Percentiles rank a stretch among this genome's conserved stretches.
phyloP scores from a whole-genome alignment of 2,888 invertebrate genomes.

The Epicampocera succincta region DNA sequence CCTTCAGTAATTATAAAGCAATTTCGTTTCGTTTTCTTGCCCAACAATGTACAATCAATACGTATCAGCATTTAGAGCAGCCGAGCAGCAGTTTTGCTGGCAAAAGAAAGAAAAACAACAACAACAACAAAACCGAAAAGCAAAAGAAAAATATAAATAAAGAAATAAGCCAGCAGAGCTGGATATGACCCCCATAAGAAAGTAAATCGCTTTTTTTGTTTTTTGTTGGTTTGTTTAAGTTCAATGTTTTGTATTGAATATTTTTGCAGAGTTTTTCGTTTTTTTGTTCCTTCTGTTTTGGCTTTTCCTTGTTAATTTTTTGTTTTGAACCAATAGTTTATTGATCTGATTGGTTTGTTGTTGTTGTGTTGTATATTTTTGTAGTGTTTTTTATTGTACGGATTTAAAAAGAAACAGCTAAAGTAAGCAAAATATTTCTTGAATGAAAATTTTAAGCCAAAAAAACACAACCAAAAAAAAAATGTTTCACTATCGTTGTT shows the following conservation, averaged over 20 bases:
- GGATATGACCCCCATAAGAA: constrained; percentile 65
- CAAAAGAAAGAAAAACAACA: background rate
- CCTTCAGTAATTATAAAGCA: constrained; percentile 65
- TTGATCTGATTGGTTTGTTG: constrained; percentile 66
- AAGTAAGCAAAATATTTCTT: constrained; percentile 55
- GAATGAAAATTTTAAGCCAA: constrained; percentile 60
- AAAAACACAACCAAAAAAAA: too few species aligned
- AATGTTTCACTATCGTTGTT: constrained; percentile 27
- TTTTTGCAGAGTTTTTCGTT: constrained; percentile 18
- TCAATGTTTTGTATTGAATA: constrained; percentile 44
- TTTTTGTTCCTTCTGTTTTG: constrained; percentile 13
- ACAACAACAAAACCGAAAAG: too few species aligned
- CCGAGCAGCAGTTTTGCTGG: background rate
- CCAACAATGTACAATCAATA: constrained; percentile 41
- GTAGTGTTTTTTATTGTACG: constrained; percentile 5
- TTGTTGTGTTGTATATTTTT: background rate
- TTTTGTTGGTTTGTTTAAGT: constrained; percentile 61
- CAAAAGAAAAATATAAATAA: constrained; percentile 14
- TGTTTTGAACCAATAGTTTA: constrained; percentile 68
- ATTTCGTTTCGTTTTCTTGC: constrained; percentile 60
- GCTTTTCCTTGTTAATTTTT: constrained; percentile 43
- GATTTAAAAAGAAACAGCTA: constrained; percentile 10
- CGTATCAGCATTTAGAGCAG: background rate
- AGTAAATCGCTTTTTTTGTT: constrained; percentile 53
- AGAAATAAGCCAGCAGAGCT: constrained; percentile 16